These are phyloP conservation scores for Halisarca cf. caerulea DNA, from an alignment of 37 sponge, comb jelly and placozoan species.

Conservation along the genomic window DNA sequence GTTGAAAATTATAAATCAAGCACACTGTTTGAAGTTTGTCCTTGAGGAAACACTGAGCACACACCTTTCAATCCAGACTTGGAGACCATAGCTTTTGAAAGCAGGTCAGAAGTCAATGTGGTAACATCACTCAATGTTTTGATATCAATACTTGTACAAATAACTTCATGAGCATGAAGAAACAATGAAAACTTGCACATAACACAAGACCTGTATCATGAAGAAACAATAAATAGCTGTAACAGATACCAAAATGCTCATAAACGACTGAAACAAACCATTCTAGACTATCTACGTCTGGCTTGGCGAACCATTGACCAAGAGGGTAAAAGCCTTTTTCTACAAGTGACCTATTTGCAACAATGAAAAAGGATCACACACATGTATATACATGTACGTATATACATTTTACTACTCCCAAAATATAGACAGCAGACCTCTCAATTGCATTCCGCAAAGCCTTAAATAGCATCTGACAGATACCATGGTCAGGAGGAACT, in stretches of 20 bases:
- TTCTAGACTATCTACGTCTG: slow-evolving; percentile 64
- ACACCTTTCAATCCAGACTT: slow-evolving; percentile 77
- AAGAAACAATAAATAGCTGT: no score
- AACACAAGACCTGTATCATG: slow-evolving; percentile 55
- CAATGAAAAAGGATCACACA: neutral
- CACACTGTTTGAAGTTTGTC: no score
- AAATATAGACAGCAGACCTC: slow-evolving; percentile 42
- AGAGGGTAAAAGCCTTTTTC: slow-evolving; percentile 70
- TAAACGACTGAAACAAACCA: slow-evolving; percentile 67
- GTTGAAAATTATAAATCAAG: no score
- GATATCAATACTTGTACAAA: slow-evolving; percentile 85
- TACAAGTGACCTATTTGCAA: slow-evolving; percentile 50
- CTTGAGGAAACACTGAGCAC: no score
- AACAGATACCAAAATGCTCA: no score
- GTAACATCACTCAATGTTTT: slow-evolving; percentile 48
- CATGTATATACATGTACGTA: neutral
- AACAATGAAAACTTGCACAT: slow-evolving; percentile 78
- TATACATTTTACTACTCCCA: neutral
- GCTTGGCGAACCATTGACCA: slow-evolving; percentile 77
- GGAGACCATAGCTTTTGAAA: slow-evolving; percentile 69
- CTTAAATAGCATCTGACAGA: slow-evolving; percentile 61
- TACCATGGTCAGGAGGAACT: slow-evolving; percentile 56
- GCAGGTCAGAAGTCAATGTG: slow-evolving; percentile 52
- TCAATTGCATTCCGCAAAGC: slow-evolving; percentile 74
- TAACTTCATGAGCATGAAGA: slow-evolving; percentile 73